Conservation (phyloP, 2,888 invertebrate species). For the Idaea aversata region DNA sequence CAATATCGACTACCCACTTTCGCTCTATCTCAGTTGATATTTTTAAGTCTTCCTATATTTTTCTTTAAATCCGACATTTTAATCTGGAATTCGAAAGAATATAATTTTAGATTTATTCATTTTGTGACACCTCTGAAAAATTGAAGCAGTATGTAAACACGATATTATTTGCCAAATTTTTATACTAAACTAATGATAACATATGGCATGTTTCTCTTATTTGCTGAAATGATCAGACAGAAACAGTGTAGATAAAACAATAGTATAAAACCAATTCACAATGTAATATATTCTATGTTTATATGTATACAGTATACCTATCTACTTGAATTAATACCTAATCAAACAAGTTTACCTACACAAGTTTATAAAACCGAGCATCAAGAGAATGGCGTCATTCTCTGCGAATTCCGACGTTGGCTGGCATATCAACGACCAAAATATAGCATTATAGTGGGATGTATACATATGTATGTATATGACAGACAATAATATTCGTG, state of each 20-base stretch:
- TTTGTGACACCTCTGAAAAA: slow-evolving; percentile 5
- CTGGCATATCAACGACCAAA: slow-evolving; percentile 64
- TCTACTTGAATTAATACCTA: slow-evolving; percentile 3
- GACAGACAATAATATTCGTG: slow-evolving; percentile 76
- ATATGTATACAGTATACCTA: slow-evolving; percentile 13
- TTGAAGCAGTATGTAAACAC: slow-evolving; percentile 8
- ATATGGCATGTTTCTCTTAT: not conserved
- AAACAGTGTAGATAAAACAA: not conserved
- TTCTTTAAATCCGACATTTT: not conserved
- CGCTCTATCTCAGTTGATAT: not conserved
- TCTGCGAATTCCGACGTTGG: slow-evolving; percentile 61
- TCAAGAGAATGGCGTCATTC: slow-evolving; percentile 72
- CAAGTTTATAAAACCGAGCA: slow-evolving; percentile 37
- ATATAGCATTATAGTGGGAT: slow-evolving; percentile 38
- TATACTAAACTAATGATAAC: not conserved
- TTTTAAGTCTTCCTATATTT: not conserved
- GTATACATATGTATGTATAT: slow-evolving; percentile 54
- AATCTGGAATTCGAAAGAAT: not conserved
- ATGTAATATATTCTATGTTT: slow-evolving; percentile 10
- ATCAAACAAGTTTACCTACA: not conserved
- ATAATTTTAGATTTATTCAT: not conserved
- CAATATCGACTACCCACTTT: slow-evolving; percentile 4
- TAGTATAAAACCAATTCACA: not conserved
- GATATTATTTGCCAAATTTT: slow-evolving; percentile 12
- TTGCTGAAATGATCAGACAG: not conserved